These are phyloP conservation scores for Heliconius eleuchia DNA, from an alignment of 1,140 invertebrate species.

Conservation along the genomic window DNA sequence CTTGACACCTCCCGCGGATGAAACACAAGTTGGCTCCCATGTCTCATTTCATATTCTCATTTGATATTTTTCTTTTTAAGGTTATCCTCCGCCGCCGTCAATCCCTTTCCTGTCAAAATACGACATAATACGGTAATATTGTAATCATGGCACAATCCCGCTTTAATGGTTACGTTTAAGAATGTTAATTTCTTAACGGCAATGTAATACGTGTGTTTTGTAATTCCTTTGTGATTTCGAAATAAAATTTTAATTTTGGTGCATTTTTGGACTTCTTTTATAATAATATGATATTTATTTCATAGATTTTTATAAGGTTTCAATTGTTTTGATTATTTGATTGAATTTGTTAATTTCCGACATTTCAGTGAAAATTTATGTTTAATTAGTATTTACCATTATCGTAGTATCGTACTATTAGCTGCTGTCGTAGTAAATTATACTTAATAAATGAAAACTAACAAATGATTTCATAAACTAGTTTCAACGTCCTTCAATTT, in stretches of 20 bases:
- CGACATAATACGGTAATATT: slow-evolving; percentile 13
- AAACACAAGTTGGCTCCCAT: not conserved
- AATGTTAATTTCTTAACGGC: not conserved
- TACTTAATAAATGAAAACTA: too few relatives aligned
- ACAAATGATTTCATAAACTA: too few relatives aligned
- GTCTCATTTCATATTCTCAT: slow-evolving; percentile 24
- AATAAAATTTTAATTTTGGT: slow-evolving; percentile 5
- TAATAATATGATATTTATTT: not conserved
- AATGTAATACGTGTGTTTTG: not conserved
- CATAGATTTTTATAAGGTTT: too few relatives aligned
- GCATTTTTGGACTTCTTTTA: not conserved
- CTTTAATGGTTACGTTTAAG: not conserved
- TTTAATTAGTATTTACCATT: too few relatives aligned
- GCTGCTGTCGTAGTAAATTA: too few relatives aligned
- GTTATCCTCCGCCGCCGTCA: slow-evolving; percentile 4
- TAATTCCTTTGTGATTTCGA: not conserved
- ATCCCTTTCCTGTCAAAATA: slow-evolving; percentile 24
- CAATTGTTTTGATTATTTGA: too few relatives aligned
- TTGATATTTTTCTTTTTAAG: slow-evolving; percentile 20
- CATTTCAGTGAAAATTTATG: too few relatives aligned
- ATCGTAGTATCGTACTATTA: too few relatives aligned
- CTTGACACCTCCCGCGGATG: not conserved
- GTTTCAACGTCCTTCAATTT: too few relatives aligned
- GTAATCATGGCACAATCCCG: slow-evolving; percentile 18
- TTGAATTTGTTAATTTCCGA: too few relatives aligned